Conservation (phyloP, 2,888 invertebrate genomes). For the Beris morrisii region DNA sequence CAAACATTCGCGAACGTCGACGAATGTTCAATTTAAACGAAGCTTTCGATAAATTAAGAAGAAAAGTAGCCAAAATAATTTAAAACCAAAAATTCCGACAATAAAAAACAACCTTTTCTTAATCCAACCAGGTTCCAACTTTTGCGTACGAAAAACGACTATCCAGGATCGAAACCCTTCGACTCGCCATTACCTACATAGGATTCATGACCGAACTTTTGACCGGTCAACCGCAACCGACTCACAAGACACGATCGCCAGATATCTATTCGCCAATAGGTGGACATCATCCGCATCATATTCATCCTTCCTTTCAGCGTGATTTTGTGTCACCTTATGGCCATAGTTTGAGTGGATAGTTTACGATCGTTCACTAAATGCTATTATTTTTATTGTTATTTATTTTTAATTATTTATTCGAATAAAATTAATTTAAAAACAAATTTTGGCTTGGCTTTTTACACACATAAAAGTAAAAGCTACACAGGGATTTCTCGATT, state of each 20-base stretch:
- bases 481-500: too few species aligned
- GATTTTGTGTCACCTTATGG: constrained; percentile 55
- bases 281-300: constrained; percentile 54
- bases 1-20: constrained; percentile 88
- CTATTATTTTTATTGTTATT: too few species aligned
- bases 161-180: constrained; percentile 91
- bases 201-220: constrained; percentile 93
- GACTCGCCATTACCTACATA: constrained; percentile 94
- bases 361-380: too few species aligned
- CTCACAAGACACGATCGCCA: constrained; percentile 49
- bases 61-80: constrained; percentile 64
- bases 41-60: constrained; percentile 88
- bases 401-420: too few species aligned
- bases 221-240: constrained; percentile 62
- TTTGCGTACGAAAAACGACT: constrained; percentile 96
- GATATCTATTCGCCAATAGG: constrained; percentile 51
- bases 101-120: neutral
- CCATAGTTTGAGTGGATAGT: constrained; percentile 49
- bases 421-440: too few species aligned
- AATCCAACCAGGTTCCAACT: constrained; percentile 73
- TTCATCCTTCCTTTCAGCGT: constrained; percentile 54
- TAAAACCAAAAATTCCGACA: neutral
- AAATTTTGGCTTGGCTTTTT: too few species aligned
- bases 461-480: too few species aligned
- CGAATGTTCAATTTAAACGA: constrained; percentile 96